These are phyloP conservation scores for Acestrorhynchus altus DNA, from an alignment of 2,797 vertebrate species.

Conservation along the genomic window DNA sequence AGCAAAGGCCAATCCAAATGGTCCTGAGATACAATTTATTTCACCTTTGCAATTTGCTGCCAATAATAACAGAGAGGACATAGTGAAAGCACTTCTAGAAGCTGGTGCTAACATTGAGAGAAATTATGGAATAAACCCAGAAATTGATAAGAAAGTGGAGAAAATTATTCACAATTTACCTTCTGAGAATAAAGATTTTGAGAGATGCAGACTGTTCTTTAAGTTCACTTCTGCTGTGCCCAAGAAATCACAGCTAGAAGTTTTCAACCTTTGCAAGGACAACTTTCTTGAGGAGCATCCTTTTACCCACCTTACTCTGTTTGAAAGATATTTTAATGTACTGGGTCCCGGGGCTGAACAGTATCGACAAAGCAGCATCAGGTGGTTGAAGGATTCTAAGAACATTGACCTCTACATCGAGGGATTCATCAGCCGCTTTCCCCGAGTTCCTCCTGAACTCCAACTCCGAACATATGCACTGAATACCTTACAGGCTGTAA, in stretches of 20 bases:
- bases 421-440: constrained; percentile 50
- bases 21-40: fast-evolving
- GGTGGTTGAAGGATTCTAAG: constrained; percentile 61
- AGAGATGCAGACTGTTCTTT: constrained; percentile 8
- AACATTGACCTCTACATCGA: constrained; percentile 56
- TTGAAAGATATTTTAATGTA: constrained; percentile 42
- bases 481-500: constrained; percentile 47
- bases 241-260: constrained; percentile 14
- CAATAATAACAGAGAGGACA: constrained; percentile 19
- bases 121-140: fast-evolving
- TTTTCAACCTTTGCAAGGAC: constrained; percentile 30
- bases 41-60: constrained; percentile 60
- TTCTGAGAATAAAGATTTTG: constrained; percentile 24
- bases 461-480: fast-evolving
- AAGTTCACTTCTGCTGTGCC: fast-evolving
- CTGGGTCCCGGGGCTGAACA: fast-evolving
- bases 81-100: constrained; percentile 46
- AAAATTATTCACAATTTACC: constrained; percentile 38
- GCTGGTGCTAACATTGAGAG: constrained; percentile 36
- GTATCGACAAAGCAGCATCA: constrained; percentile 51
- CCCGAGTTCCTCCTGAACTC: neutral
- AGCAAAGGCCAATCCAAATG: constrained; percentile 55
- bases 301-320: constrained; percentile 7
- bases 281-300: constrained; percentile 63
- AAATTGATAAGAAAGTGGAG: constrained; percentile 22